Evolutionary conservation across 2,113 vertebrate genomes (phyloP).

Genomic region (Colistium nudipinnis): DNA sequence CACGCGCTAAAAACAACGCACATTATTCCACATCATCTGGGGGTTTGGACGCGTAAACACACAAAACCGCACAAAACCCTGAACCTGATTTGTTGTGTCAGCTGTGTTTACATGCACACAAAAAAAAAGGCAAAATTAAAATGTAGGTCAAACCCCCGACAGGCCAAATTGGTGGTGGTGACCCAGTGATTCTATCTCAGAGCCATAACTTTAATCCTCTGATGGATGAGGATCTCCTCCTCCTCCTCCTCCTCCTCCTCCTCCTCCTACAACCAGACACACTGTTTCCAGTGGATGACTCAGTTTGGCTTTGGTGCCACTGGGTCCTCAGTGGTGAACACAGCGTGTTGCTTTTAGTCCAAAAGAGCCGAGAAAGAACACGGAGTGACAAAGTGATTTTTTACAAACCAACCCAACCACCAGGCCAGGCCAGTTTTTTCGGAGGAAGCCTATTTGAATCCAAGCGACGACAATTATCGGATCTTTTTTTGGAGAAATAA

Average conservation of each 20-base stretch:
- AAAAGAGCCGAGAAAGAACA: neutral
- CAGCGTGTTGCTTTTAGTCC: constrained; percentile 1
- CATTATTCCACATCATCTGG: constrained; percentile 8
- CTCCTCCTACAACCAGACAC: neutral
- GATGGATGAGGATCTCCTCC: constrained; percentile 19
- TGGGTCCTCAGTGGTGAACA: neutral
- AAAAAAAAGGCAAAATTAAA: constrained; percentile 20
- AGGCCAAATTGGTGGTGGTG: constrained; percentile 7
- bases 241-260: neutral
- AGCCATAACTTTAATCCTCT: constrained; percentile 9
- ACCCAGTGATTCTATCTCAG: constrained; percentile 40
- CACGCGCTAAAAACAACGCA: neutral
- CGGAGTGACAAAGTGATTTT: neutral
- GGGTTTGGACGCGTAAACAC: constrained; percentile 13
- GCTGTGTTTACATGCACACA: constrained; percentile 44
- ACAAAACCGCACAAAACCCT: constrained; percentile 22
- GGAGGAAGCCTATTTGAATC: too few relatives aligned
- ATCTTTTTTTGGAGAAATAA: too few relatives aligned
- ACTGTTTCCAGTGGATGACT: constrained; percentile 8
- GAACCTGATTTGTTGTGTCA: constrained; percentile 22
- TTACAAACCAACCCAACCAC: too few relatives aligned
- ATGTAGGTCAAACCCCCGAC: constrained; percentile 63
- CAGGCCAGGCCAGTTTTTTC: too few relatives aligned
- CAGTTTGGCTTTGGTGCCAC: constrained; percentile 2
- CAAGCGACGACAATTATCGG: too few relatives aligned